Conservation (phyloP, 1,140 invertebrate species). For the Cyphomyrmex costatus region DNA sequence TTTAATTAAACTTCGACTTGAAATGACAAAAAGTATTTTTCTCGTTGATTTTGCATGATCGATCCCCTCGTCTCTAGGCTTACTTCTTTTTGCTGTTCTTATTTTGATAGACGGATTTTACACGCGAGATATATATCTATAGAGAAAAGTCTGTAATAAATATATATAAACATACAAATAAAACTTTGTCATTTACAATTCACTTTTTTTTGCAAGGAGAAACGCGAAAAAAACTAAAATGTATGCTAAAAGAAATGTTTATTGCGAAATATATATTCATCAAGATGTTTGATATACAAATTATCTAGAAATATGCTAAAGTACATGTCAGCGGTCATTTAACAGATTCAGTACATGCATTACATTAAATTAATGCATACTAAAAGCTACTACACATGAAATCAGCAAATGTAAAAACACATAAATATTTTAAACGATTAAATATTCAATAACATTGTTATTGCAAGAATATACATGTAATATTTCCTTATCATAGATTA, state of each 20-base stretch:
- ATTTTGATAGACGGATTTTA: constrained; percentile 85
- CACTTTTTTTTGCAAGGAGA: constrained; percentile 16
- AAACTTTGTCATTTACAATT: constrained; percentile 81
- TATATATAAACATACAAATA: constrained; percentile 84
- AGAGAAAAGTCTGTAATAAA: constrained; percentile 84
- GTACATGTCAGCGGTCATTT: neutral
- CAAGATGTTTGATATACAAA: neutral
- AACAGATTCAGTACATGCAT: neutral
- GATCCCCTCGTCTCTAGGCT: constrained; percentile 76
- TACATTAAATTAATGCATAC: too few relatives aligned
- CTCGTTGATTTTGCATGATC: constrained; percentile 40
- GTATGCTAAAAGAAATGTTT: neutral
- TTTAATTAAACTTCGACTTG: neutral
- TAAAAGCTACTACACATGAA: too few relatives aligned
- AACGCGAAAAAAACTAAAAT: neutral
- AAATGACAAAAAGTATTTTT: neutral
- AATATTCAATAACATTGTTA: too few relatives aligned
- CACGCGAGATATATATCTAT: constrained; percentile 82
- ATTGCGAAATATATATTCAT: constrained; percentile 8
- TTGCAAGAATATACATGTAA: too few relatives aligned
- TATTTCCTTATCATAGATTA: too few relatives aligned
- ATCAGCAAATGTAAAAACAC: too few relatives aligned
- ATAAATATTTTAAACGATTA: too few relatives aligned
- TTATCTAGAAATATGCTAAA: neutral
- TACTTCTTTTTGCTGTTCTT: constrained; percentile 76